These are phyloP conservation scores for Grantiella picta DNA, from an alignment of 2,113 vertebrate species.

Conservation along the genomic window DNA sequence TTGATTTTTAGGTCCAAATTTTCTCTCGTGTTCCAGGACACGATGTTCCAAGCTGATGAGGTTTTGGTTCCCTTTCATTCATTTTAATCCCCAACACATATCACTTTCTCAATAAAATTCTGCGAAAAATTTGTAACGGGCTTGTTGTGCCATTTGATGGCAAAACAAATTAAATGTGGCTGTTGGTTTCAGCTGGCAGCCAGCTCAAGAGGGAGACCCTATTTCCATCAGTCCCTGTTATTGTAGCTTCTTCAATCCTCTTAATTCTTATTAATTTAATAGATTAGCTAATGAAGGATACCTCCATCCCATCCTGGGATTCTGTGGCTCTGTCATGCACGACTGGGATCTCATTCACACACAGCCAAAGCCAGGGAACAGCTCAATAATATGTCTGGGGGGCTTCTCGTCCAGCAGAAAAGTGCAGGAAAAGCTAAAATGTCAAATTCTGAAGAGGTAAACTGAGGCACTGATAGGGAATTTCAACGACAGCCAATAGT, in stretches of 20 bases:
- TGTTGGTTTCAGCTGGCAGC: background rate
- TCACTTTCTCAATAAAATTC: background rate
- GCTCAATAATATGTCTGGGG: fast-evolving
- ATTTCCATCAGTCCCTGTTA: background rate
- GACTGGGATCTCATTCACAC: background rate
- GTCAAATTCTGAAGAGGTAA: background rate
- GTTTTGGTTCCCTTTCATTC: background rate
- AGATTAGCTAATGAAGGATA: background rate
- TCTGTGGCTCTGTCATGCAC: fast-evolving
- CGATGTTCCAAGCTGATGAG: background rate
- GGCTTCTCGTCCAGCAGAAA: too few relatives aligned
- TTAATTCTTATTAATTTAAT: background rate
- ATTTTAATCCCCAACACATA: background rate
- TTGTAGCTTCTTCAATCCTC: background rate
- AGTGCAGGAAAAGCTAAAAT: background rate
- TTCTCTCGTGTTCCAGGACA: background rate
- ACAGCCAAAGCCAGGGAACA: background rate
- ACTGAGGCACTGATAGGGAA: background rate
- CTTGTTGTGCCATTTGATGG: background rate
- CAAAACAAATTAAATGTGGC: background rate
- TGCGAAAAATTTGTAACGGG: background rate
- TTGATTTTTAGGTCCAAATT: background rate
- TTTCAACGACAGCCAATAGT: background rate
- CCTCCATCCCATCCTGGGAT: background rate
- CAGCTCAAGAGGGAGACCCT: background rate